phyloP scores from a whole-genome alignment of 2,797 vertebrate species.

The Acomys russatus region DNA sequence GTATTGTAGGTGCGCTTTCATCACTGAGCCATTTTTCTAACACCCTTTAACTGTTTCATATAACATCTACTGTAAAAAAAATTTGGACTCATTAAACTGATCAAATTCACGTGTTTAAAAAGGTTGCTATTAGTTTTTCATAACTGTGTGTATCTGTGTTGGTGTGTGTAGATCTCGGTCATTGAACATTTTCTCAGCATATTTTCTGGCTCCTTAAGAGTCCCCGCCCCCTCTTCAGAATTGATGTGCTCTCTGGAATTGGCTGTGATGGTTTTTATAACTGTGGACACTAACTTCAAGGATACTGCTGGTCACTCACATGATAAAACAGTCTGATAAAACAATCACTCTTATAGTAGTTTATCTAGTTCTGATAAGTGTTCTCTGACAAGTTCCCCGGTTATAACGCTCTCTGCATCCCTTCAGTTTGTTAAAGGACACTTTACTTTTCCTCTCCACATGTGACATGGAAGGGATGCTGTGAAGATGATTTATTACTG shows the following conservation, averaged over 20 bases:
- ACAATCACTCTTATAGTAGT: background rate
- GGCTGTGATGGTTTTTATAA: background rate
- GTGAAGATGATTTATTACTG: constrained; percentile 77
- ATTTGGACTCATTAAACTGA: constrained; percentile 38
- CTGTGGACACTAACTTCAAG: constrained; percentile 62
- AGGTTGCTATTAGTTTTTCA: background rate
- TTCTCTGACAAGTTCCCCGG: constrained; percentile 38
- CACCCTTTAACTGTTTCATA: background rate
- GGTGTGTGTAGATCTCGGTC: background rate
- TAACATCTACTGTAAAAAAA: background rate
- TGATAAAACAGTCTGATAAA: constrained; percentile 37
- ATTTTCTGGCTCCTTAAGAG: constrained; percentile 56
- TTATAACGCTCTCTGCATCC: background rate
- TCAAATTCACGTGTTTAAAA: constrained; percentile 22
- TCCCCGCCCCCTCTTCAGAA: background rate
- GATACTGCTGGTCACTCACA: background rate
- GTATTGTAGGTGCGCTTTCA: background rate
- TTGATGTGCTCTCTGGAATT: constrained; percentile 11
- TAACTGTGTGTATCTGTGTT: constrained; percentile 4
- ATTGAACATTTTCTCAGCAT: constrained; percentile 26
- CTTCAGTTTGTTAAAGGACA: constrained; percentile 67
- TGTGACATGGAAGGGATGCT: constrained; percentile 47
- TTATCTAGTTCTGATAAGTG: background rate
- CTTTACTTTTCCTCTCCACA: constrained; percentile 45
- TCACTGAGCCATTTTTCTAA: background rate